Percentiles rank a stretch among this genome's conserved stretches.
Evolutionary conservation across 1,140 invertebrate species (phyloP).

Genomic region (Penaeus japonicus): DNA sequence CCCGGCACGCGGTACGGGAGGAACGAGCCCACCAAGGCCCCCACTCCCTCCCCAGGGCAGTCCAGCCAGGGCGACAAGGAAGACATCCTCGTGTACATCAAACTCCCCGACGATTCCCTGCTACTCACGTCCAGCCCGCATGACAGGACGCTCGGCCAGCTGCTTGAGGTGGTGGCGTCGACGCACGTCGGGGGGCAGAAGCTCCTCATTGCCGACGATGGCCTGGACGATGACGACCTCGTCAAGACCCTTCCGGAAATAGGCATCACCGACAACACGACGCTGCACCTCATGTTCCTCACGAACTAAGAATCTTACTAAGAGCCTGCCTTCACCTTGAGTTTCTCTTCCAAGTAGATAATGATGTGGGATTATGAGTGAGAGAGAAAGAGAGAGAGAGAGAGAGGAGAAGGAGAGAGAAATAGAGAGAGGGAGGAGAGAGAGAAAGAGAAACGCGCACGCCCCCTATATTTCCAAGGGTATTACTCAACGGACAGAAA

Average conservation of each 20-base stretch:
- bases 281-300: slow-evolving; percentile 20
- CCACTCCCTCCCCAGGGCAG: background rate
- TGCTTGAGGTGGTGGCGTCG: background rate
- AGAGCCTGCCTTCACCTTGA: background rate
- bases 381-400: background rate
- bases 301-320: background rate
- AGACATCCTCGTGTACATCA: slow-evolving; percentile 42
- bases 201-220: background rate
- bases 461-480: no score
- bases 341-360: background rate
- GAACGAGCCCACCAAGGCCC: background rate
- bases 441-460: no score
- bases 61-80: background rate
- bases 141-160: background rate
- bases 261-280: slow-evolving; percentile 38
- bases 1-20: slow-evolving; percentile 22
- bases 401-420: no score
- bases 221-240: background rate
- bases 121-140: slow-evolving; percentile 10
- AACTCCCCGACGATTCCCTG: slow-evolving; percentile 29
- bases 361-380: background rate
- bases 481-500: no score
- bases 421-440: no score
- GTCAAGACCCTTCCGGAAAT: background rate
- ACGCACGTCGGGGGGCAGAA: background rate